Base-by-base conservation (phyloP, 2,888 invertebrate genomes). In the Epistrophe eligans region DNA sequence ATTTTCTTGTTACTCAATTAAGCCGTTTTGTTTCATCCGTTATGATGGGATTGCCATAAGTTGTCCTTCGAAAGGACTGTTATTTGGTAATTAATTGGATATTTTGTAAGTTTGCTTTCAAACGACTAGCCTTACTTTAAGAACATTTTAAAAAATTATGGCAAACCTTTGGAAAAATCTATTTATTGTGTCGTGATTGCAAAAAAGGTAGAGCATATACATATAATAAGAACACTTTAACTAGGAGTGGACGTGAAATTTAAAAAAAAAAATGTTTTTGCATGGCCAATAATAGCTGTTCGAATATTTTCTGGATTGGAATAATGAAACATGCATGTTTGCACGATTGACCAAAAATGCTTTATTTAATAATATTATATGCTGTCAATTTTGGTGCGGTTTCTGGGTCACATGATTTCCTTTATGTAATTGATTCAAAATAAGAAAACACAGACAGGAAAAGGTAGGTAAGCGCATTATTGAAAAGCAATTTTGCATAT, bases 261-360 rank as follows among this genome's bases (percentile, higher is more conserved):
- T 52, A 48, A 57, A 1, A 66, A 50, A 24, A 24, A 24, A 70
- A 81, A 48, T 52, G 48, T 19, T 35, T 32, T 82, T 74, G 58
- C 77, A 74, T 77, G 82, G 57, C 70, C 85, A 64, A 70, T 77
- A 84, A 80, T 80, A 52, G 72, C 4, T 57, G 77, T 66, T 58
- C 40, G 50, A 80, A 81, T 81, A 77, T 15, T 55, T 52, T 60
- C 48, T 50, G 73, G 71, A 38, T 74, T 28, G 32, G 55, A 71
- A 77, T 82, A 77, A 73, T 71, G n/a, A 17, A 60, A 11, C 19
- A 11, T 85, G 82, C 77, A 85, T 82, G 85, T 60, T 57, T 15
- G 62, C 81, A 73, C 60, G 80, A 55, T 73, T 81, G 57, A 57
- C 35, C 38, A 15, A 40, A 28, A 76, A 43, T 76, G 50, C 43